Conservation (phyloP, 2,113 vertebrate genomes). For the Rhynchomys soricoides region DNA sequence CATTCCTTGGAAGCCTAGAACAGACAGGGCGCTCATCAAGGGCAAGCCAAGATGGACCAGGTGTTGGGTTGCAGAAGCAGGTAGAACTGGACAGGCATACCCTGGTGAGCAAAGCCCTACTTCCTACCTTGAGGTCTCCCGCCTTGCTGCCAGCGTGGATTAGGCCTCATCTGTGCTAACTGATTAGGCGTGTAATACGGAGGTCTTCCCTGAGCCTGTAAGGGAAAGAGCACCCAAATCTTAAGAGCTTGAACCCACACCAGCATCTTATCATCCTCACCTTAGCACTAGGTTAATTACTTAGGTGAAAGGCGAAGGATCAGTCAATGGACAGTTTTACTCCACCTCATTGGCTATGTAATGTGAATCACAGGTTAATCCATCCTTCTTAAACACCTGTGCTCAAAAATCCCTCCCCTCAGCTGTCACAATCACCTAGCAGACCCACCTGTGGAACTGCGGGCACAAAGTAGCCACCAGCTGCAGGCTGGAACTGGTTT, state of each 20-base stretch:
- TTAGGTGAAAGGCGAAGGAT: neutral
- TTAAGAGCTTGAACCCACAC: neutral
- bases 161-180: conserved; percentile 96
- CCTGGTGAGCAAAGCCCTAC: neutral
- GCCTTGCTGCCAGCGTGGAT: conserved; percentile 97
- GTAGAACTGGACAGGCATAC: neutral
- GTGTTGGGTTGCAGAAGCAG: neutral
- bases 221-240: conserved; percentile 30
- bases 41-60: neutral
- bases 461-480: conserved; percentile 97
- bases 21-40: neutral
- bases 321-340: neutral
- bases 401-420: neutral
- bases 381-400: neutral
- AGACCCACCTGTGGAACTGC: conserved; percentile 95
- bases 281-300: neutral
- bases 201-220: conserved; percentile 96
- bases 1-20: conserved; percentile 94
- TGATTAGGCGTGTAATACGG: conserved; percentile 98
- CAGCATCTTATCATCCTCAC: neutral
- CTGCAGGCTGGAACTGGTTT: conserved; percentile 98
- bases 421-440: neutral
- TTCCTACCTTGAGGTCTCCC: conserved; percentile 95
- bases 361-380: neutral
- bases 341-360: neutral